Evolutionary conservation across 2,888 invertebrate species (phyloP).

Genomic region (Iselma pallidipennis): DNA sequence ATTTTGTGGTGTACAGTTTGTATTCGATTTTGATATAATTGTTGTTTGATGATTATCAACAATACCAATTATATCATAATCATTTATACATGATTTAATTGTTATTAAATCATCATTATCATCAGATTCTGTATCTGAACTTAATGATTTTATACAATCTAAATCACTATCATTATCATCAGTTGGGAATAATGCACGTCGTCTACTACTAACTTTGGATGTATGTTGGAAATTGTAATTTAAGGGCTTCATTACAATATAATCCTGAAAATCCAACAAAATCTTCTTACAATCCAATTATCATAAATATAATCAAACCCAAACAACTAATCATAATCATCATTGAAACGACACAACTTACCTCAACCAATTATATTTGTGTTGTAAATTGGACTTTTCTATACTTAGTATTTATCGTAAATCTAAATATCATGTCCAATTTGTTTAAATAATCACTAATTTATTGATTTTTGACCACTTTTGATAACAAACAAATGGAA

Average conservation of each 20-base stretch:
- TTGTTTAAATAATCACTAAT: too few relatives aligned
- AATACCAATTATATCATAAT: constrained; percentile 35
- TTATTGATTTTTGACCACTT: too few relatives aligned
- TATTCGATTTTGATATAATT: neutral
- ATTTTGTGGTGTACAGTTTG: constrained; percentile 26
- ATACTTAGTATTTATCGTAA: neutral
- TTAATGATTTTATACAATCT: constrained; percentile 63
- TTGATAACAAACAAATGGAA: neutral
- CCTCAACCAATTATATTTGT: neutral
- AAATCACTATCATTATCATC: constrained; percentile 57
- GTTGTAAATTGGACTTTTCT: neutral
- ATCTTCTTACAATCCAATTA: neutral
- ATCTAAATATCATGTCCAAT: neutral
- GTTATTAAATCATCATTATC: constrained; percentile 9
- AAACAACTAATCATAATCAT: too few relatives aligned
- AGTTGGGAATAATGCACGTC: constrained; percentile 65
- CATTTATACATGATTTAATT: constrained; percentile 15
- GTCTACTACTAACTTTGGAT: constrained; percentile 65
- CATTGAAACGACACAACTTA: neutral
- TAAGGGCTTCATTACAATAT: constrained; percentile 25
- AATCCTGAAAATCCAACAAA: neutral
- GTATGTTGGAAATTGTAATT: constrained; percentile 51
- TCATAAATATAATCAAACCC: too few relatives aligned
- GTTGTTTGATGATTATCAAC: constrained; percentile 22
- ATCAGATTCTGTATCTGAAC: constrained; percentile 45